These are phyloP conservation scores for Tuta absoluta DNA, from an alignment of 2,888 invertebrate species.

Conservation along the genomic window DNA sequence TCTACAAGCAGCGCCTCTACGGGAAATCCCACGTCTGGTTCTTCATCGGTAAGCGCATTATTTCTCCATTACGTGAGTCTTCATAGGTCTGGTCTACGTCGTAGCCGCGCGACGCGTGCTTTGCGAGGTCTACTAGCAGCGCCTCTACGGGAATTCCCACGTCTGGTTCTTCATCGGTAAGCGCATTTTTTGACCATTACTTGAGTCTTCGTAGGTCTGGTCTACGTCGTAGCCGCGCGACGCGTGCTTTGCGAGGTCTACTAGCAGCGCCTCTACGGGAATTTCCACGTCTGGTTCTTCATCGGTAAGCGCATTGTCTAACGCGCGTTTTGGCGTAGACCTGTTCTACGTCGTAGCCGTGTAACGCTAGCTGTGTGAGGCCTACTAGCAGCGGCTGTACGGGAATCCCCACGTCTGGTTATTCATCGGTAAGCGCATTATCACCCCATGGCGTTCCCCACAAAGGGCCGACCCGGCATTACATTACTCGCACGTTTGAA, in stretches of 20 bases:
- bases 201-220: conserved; percentile 97
- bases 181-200: conserved; percentile 97
- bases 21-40: conserved; percentile 99
- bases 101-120: conserved; percentile 97
- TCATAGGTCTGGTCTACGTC: conserved; percentile 99
- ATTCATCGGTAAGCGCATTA: conserved; percentile 90
- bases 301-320: conserved; percentile 95
- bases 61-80: conserved; percentile 87
- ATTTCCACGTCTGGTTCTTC: conserved; percentile 99
- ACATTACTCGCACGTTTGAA: conserved; percentile 33
- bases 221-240: conserved; percentile 98
- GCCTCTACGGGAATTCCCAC: conserved; percentile 95
- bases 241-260: conserved; percentile 98
- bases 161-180: conserved; percentile 99
- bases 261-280: conserved; percentile 95
- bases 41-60: conserved; percentile 97
- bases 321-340: conserved; percentile 96
- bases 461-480: conserved; percentile 27
- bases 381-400: conserved; percentile 95
- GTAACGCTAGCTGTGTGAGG: conserved; percentile 96
- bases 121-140: conserved; percentile 97
- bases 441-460: not conserved
- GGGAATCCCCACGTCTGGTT: conserved; percentile 99
- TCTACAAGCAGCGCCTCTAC: conserved; percentile 95
- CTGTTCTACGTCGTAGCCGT: conserved; percentile 98